Evolutionary conservation across 2,888 invertebrate species (phyloP).

Genomic region (Heliconius hortense): DNA sequence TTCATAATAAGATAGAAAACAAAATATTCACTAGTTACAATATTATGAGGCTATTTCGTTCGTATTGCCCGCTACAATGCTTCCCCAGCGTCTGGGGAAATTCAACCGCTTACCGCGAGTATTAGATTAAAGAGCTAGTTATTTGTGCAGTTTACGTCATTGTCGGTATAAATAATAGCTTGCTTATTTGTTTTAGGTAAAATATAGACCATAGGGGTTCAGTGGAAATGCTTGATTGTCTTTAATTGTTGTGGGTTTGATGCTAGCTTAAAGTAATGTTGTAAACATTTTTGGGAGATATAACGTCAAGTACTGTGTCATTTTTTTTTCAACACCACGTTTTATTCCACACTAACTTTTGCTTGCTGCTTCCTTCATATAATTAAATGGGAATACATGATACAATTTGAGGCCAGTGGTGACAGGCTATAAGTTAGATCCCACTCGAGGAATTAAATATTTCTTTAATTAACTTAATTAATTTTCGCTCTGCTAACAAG

Average conservation of each 20-base stretch:
- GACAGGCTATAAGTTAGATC: too few relatives aligned
- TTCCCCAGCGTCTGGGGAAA: constrained; percentile 17
- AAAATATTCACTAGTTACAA: constrained; percentile 17
- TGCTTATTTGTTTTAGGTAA: background rate
- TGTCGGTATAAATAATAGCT: constrained; percentile 16
- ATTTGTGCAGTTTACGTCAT: constrained; percentile 24
- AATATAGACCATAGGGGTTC: background rate
- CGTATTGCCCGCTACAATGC: constrained; percentile 24
- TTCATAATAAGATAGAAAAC: background rate
- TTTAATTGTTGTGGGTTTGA: background rate
- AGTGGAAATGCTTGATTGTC: background rate
- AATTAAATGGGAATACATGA: too few relatives aligned
- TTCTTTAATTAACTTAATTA: too few relatives aligned
- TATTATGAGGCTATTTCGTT: constrained; percentile 20
- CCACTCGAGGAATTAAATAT: too few relatives aligned
- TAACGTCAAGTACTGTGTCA: too few relatives aligned
- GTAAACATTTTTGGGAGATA: too few relatives aligned
- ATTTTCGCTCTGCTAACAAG: too few relatives aligned
- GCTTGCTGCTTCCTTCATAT: too few relatives aligned
- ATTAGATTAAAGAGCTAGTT: constrained; percentile 24
- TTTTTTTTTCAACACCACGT: too few relatives aligned
- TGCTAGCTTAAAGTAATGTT: background rate
- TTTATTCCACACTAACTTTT: too few relatives aligned
- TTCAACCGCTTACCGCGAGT: constrained; percentile 22
- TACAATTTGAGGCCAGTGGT: too few relatives aligned